Base-by-base conservation (phyloP, 2,797 vertebrate species). In the Sorex maritimensis region DNA sequence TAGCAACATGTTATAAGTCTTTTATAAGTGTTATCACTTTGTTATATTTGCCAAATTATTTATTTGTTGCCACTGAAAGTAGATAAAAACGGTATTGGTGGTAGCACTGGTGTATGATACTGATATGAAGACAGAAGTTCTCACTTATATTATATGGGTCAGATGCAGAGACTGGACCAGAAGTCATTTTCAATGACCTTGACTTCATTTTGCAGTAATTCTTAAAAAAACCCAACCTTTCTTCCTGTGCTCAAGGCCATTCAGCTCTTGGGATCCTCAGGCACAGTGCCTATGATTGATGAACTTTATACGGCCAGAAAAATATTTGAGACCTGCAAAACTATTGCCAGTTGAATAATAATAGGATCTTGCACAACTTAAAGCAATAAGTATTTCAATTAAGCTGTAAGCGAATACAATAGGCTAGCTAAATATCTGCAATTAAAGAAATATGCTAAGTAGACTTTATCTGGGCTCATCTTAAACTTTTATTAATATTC, bases 1-100 rank as follows among this genome's bases (percentile, higher is more conserved):
- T 92, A 75, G 82, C 28, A 96, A 93, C 75, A 30, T 69, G 65
- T 74, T 88, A 72, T 77, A 55, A 80, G 13, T 46, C n/a, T 87
- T 92, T 94, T 49, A 68, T 44, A 84, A 58, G 3, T 88, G 55
- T 72, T 87, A 94, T 58, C 21, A 24, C 38, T 94, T 80, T 67
- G 68, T 78, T 87, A 8, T 41, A 78, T 44, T 91, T 85, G 15
- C n/a, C 68, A 46, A 28, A 21, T 74, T 92, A n/a, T 94, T 93
- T 92, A 49, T 79, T 30, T 78, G 15, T 81, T 85, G 87, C 63
- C 89, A 79, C 17, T 79, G 84, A 87, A 80, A 82, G 11, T 74
- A 83, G 71, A 84, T 69, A 82, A 88, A 88, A 84, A 30, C 5
- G 61, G 44, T 14, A 44, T 21, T 72, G n/a, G 26, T 78, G 44